Percentiles rank a stretch among this genome's conserved stretches.
Conservation (phyloP, 2,113 vertebrate species). For the Festucalex cinctus region DNA sequence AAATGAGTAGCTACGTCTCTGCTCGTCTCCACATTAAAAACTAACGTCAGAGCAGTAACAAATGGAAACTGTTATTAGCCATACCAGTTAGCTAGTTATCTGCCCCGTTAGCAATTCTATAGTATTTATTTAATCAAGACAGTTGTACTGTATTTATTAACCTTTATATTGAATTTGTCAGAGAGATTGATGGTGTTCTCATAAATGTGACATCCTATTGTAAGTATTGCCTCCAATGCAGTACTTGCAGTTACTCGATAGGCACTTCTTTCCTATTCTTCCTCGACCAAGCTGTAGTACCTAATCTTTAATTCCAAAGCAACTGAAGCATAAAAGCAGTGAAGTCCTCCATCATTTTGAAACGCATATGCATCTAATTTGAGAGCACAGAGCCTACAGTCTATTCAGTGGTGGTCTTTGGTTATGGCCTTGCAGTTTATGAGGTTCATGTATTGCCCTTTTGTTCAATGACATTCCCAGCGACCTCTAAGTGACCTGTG, state of each 20-base stretch:
- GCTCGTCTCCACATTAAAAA: too few species aligned
- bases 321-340: too few species aligned
- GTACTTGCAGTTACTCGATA: too few species aligned
- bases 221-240: neutral
- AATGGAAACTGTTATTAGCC: neutral
- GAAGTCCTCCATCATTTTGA: too few species aligned
- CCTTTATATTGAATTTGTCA: too few species aligned
- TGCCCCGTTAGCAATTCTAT: neutral
- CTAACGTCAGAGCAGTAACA: neutral
- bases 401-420: neutral
- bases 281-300: too few species aligned
- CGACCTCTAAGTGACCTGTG: constrained; percentile 58
- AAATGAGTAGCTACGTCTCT: too few species aligned
- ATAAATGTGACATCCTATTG: neutral
- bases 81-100: neutral
- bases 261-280: too few species aligned
- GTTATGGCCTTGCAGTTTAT: constrained; percentile 1
- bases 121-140: neutral
- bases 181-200: neutral
- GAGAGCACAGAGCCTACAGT: neutral
- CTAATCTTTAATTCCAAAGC: too few species aligned
- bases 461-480: constrained; percentile 47
- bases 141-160: too few species aligned
- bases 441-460: constrained; percentile 34
- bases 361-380: neutral